Base-by-base conservation (phyloP, 2,113 vertebrate species). In the Pedionomus torquatus region DNA sequence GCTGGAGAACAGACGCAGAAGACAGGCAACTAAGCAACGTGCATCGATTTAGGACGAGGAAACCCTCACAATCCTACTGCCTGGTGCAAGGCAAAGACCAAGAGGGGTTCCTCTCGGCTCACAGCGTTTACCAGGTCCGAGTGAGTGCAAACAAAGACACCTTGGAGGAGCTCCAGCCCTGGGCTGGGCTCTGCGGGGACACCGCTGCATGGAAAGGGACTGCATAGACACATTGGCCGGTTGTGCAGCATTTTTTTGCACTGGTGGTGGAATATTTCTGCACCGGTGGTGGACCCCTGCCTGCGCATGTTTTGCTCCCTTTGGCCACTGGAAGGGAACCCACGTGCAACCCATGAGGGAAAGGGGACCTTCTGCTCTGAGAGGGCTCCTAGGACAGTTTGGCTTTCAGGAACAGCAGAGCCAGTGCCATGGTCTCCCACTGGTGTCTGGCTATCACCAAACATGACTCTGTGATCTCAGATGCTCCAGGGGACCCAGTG, bases 121-220 rank as follows among this genome's bases (percentile, higher is more conserved):
- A 95, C 94, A 93, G 96, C 95, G 18, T 87, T 93, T 96, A 23
- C 70, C 87, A 57, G 94, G 93, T 95, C 94, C 89, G 0, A 77
- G 86, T 63, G 92, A 97, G 96, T 97, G 96, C 95, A 97, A 97
- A 97, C n/a, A 1, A 94, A 95, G 86, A 94, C 68, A 68, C 92
- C 94, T 72, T 31, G 83, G 72, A 83, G 55, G 75, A 90, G 87
- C 76, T 81, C 49, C 70, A 71, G 60, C 77, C 61, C 48, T 17
- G 48, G 84, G 86, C 82, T 51, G 75, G 75, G 89, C 89, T 90
- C 93, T 83, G 87, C 31, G 17, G 90, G 90, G 74, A 63, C n/a
- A 13, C 75, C 30, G 35, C 87, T 57, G 94, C 10, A 5, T 87
- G 92, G 92, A 48, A 49, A 89, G 80, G 77, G 89, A 95, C 96